Percentiles rank a stretch among this genome's conserved stretches.
These are phyloP conservation scores for Melieria crassipennis DNA, from an alignment of 2,888 invertebrate species.

Conservation along the genomic window DNA sequence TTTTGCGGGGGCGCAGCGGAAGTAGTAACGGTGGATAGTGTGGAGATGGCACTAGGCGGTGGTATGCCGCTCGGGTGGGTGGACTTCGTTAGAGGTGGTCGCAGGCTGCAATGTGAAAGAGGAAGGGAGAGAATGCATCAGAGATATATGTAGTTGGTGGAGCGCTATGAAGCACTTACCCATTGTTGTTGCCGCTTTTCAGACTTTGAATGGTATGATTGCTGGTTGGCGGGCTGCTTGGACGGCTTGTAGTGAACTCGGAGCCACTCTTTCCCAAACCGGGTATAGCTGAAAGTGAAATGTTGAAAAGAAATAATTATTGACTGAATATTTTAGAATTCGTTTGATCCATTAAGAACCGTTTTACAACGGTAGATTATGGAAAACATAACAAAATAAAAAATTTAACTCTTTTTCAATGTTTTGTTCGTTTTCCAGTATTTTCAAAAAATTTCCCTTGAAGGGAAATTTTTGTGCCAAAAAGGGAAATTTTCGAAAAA, in stretches of 20 bases:
- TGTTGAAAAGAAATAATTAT: background rate
- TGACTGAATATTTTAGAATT: too few species aligned
- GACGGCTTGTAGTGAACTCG: constrained; percentile 69
- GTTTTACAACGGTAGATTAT: too few species aligned
- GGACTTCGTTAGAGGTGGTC: constrained; percentile 58
- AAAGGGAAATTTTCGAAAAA: too few species aligned
- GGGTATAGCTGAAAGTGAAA: constrained; percentile 63
- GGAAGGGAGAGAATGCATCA: background rate
- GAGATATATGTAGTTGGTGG: too few species aligned
- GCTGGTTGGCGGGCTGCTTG: constrained; percentile 64
- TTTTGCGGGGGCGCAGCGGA: constrained; percentile 65
- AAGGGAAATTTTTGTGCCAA: too few species aligned
- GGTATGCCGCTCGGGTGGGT: constrained; percentile 62
- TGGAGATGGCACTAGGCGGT: constrained; percentile 47
- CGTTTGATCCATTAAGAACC: too few species aligned
- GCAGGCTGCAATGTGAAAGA: constrained; percentile 50
- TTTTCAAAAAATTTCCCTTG: too few species aligned
- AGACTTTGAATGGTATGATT: constrained; percentile 63
- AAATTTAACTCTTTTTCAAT: too few species aligned
- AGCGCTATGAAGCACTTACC: constrained; percentile 47
- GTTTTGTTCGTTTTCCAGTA: too few species aligned
- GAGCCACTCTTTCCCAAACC: constrained; percentile 73
- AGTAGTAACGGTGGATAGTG: constrained; percentile 44
- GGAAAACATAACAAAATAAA: too few species aligned
- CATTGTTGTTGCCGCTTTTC: constrained; percentile 64